Conservation (phyloP, 2,888 invertebrate species). For the Melitaea athalia region DNA sequence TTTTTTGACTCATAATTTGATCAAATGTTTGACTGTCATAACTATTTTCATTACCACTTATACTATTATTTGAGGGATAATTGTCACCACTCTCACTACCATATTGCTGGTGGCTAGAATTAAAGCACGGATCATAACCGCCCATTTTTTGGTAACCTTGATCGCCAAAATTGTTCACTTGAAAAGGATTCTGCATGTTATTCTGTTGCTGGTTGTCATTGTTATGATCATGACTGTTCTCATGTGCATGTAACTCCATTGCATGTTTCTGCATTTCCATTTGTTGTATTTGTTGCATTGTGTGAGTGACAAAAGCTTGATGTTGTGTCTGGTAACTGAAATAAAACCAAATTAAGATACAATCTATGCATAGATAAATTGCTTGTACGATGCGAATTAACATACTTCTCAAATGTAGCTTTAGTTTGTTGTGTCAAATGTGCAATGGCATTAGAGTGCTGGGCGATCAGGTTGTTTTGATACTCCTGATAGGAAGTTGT, state of each 20-base stretch:
- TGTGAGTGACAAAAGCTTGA: conserved; percentile 96
- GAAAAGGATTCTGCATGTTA: conserved; percentile 59
- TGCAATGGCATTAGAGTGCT: conserved; percentile 89
- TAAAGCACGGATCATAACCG: conserved; percentile 63
- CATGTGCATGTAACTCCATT: conserved; percentile 73
- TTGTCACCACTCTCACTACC: conserved; percentile 74
- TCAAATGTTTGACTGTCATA: conserved; percentile 76
- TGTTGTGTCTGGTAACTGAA: conserved; percentile 95
- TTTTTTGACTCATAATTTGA: conserved; percentile 60
- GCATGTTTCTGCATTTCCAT: conserved; percentile 90
- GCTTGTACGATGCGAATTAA: conserved; percentile 31
- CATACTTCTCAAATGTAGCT: conserved; percentile 89
- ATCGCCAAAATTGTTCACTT: conserved; percentile 65
- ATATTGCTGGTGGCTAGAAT: conserved; percentile 61
- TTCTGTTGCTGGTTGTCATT: conserved; percentile 59
- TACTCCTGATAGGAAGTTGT: conserved; percentile 94
- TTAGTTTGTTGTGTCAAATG: conserved; percentile 91
- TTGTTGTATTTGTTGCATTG: conserved; percentile 93
- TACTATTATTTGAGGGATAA: conserved; percentile 71
- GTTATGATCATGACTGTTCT: conserved; percentile 62
- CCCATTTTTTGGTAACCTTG: conserved; percentile 61
- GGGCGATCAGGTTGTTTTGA: conserved; percentile 91
- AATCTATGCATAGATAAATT: conserved; percentile 10
- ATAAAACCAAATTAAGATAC: conserved; percentile 34
- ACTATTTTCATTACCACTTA: conserved; percentile 78